Conservation (phyloP, 2,113 vertebrate genomes). For the Vireo altiloquus region DNA sequence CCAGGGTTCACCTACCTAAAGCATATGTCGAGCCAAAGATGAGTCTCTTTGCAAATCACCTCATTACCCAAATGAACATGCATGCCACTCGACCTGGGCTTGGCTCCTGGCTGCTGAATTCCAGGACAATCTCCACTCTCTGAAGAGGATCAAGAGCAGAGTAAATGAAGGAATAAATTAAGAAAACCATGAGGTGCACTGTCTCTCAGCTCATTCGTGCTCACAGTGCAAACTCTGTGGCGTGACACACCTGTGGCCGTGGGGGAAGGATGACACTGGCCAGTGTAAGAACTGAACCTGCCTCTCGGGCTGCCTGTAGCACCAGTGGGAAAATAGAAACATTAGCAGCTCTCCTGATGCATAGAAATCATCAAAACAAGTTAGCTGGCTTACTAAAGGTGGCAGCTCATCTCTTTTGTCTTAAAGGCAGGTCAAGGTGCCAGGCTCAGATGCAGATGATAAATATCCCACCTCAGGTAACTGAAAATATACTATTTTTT, state of each 20-base stretch:
- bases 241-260: rapidly evolving
- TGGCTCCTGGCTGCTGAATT: background rate
- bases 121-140: background rate
- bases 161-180: background rate
- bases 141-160: background rate
- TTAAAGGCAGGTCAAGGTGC: background rate
- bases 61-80: background rate
- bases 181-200: background rate
- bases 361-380: background rate
- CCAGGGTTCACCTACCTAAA: background rate
- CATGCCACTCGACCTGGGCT: background rate
- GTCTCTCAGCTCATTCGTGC: background rate
- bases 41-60: background rate
- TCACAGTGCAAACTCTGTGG: background rate
- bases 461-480: background rate
- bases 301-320: background rate
- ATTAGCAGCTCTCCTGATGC: background rate
- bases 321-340: background rate
- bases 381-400: background rate
- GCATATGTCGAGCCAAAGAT: background rate
- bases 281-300: background rate
- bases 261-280: background rate
- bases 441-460: background rate
- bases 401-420: background rate
- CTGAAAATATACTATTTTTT: background rate